Conservation (phyloP, 2,888 invertebrate species). For the Drosophila kuntzei region DNA sequence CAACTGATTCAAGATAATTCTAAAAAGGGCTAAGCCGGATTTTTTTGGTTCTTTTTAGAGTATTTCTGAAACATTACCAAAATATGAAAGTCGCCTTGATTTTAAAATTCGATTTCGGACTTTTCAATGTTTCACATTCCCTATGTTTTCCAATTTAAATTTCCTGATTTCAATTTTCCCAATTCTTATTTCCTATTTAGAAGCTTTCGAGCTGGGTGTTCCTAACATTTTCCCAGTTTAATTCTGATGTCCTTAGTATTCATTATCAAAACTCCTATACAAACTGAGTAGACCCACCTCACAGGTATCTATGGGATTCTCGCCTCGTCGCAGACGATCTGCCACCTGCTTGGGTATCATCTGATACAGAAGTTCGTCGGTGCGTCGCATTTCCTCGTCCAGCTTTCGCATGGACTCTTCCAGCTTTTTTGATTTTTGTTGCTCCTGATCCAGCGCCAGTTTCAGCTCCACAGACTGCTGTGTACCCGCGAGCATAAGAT, state of each 20-base stretch:
- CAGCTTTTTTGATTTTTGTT: slow-evolving; percentile 97
- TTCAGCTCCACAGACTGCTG: slow-evolving; percentile 99
- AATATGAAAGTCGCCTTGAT: too few relatives aligned
- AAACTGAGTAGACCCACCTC: slow-evolving; percentile 89
- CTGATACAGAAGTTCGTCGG: slow-evolving; percentile 97
- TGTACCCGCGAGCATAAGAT: slow-evolving; percentile 97
- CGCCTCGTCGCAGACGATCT: slow-evolving; percentile 96
- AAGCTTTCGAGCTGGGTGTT: too few relatives aligned
- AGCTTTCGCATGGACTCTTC: slow-evolving; percentile 98
- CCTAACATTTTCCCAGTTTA: too few relatives aligned
- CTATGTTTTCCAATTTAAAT: too few relatives aligned
- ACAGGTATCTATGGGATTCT: slow-evolving; percentile 97
- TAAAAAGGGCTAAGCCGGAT: too few relatives aligned
- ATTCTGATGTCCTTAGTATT: too few relatives aligned
- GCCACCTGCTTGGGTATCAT: slow-evolving; percentile 99
- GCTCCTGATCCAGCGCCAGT: slow-evolving; percentile 97
- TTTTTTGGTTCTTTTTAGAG: too few relatives aligned
- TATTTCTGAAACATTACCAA: too few relatives aligned
- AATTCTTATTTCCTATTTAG: not conserved
- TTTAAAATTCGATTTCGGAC: not conserved
- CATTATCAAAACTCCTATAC: too few relatives aligned
- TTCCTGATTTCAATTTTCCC: too few relatives aligned
- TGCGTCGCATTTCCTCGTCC: slow-evolving; percentile 97
- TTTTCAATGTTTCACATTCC: too few relatives aligned
- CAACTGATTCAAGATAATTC: too few relatives aligned